Evolutionary conservation across 2,797 vertebrate species (phyloP).

Genomic region (Rhynchonycteris naso): DNA sequence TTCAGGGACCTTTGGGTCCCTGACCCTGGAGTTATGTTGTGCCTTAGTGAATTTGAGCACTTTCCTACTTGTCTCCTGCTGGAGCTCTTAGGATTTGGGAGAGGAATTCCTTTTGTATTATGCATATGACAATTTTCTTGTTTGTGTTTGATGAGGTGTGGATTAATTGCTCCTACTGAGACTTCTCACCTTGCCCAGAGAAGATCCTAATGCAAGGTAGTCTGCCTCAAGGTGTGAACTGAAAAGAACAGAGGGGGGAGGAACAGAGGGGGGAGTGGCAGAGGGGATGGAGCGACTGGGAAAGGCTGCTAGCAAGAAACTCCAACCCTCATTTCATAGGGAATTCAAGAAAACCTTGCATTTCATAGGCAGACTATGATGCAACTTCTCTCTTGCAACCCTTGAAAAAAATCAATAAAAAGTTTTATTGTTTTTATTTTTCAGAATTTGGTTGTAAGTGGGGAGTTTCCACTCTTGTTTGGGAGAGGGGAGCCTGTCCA

Average conservation of each 20-base stretch:
- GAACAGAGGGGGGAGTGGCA: too few species aligned
- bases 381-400: background rate
- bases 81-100: background rate
- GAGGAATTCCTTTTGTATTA: background rate
- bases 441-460: background rate
- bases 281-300: background rate
- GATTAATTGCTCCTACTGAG: background rate
- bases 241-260: background rate
- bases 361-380: background rate
- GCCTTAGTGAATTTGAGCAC: background rate
- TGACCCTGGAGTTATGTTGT: background rate
- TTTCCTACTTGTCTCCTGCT: background rate
- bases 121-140: background rate
- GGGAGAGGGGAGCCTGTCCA: background rate
- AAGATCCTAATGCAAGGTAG: background rate
- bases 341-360: background rate
- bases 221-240: background rate
- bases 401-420: background rate
- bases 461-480: background rate
- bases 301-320: background rate
- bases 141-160: background rate
- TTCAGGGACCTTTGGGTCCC: background rate
- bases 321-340: background rate
- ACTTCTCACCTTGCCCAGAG: background rate
- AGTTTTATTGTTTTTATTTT: background rate